These are phyloP conservation scores for Setipinna tenuifilis DNA, from an alignment of 2,797 vertebrate species.

Conservation along the genomic window DNA sequence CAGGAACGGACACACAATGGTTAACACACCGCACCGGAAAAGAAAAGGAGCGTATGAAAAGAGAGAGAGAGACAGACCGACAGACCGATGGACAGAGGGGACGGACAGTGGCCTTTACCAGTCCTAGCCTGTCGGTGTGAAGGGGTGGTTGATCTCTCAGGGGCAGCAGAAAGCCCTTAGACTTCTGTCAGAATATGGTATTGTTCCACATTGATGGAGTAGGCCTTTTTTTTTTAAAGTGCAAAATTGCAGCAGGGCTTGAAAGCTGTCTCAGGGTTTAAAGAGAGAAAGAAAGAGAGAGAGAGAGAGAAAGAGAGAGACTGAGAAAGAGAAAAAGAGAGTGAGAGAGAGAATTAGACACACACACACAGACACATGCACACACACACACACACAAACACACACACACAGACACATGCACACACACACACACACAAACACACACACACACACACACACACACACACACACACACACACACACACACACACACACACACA, in stretches of 20 bases:
- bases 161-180: slow-evolving; percentile 63
- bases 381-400: no score
- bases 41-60: slow-evolving; percentile 67
- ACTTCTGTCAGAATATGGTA: slow-evolving; percentile 72
- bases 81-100: slow-evolving; percentile 57
- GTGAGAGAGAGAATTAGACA: slow-evolving; percentile 25
- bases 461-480: no score
- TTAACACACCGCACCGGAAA: slow-evolving; percentile 76
- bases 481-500: no score
- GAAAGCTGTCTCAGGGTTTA: slow-evolving; percentile 39
- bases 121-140: slow-evolving; percentile 63
- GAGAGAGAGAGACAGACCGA: slow-evolving; percentile 44
- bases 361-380: no score
- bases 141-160: slow-evolving; percentile 59
- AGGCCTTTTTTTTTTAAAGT: slow-evolving; percentile 52
- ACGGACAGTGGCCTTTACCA: slow-evolving; percentile 78
- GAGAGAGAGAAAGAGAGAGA: slow-evolving; percentile 18
- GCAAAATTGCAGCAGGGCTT: slow-evolving; percentile 57
- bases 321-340: not conserved
- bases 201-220: slow-evolving; percentile 74
- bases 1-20: slow-evolving; percentile 75
- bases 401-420: no score
- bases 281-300: slow-evolving; percentile 49
- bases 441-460: no score
- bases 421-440: no score